phyloP scores from a whole-genome alignment of 1,140 invertebrate species.

The Eriosoma lanigerum region DNA sequence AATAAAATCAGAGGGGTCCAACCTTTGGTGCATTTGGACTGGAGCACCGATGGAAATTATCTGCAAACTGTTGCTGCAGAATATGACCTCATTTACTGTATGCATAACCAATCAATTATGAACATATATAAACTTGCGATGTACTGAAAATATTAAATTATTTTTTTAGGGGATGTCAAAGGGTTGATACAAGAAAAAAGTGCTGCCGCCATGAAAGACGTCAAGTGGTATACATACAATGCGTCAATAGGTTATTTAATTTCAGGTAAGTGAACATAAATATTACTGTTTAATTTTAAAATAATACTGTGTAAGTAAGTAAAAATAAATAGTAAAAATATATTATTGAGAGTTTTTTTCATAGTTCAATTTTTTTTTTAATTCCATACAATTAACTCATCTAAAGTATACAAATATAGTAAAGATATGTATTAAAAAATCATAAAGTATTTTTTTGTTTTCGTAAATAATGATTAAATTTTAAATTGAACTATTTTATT shows the following conservation, averaged over 20 bases:
- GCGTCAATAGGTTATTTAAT: constrained; percentile 81
- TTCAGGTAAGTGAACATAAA: constrained; percentile 65
- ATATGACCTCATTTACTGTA: constrained; percentile 88
- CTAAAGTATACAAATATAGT: no score
- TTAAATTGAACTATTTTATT: not conserved
- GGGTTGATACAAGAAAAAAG: constrained; percentile 80
- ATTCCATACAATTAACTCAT: no score
- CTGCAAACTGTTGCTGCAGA: constrained; percentile 89
- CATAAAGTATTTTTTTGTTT: no score
- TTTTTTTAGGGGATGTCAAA: constrained; percentile 77
- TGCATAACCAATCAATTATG: not conserved
- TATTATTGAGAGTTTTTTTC: no score
- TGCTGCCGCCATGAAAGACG: constrained; percentile 83
- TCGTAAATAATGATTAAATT: no score
- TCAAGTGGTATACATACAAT: constrained; percentile 84
- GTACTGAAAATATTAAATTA: not conserved
- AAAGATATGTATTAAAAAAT: no score
- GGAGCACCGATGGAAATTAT: constrained; percentile 85
- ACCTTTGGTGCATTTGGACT: constrained; percentile 81
- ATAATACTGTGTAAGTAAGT: no score
- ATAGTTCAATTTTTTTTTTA: no score
- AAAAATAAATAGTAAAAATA: no score
- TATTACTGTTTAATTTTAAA: no score
- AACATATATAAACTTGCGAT: not conserved
- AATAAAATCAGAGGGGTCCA: constrained; percentile 83